These are phyloP conservation scores for Brachypterus glaber DNA, from an alignment of 2,888 invertebrate genomes.

Conservation along the genomic window DNA sequence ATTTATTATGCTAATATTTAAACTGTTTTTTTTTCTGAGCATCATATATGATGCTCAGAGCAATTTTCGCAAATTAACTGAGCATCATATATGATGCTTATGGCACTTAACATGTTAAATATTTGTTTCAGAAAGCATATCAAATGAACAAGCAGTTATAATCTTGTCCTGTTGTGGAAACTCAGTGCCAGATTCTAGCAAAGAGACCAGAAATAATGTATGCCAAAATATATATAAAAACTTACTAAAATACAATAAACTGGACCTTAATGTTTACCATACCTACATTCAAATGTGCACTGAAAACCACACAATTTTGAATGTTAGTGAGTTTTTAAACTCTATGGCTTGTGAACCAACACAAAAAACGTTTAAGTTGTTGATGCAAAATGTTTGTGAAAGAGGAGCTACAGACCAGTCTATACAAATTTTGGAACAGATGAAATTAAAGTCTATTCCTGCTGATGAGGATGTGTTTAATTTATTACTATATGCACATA, in stretches of 20 bases:
- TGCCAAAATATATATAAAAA: constrained; percentile 48
- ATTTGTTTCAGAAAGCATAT: constrained; percentile 28
- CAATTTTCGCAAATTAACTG: too few relatives aligned
- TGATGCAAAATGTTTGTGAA: constrained; percentile 49
- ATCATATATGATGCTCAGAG: too few relatives aligned
- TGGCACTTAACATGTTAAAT: too few relatives aligned
- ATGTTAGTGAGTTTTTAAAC: constrained; percentile 41
- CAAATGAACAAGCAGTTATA: constrained; percentile 41
- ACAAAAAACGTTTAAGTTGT: constrained; percentile 46
- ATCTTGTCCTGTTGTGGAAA: constrained; percentile 50
- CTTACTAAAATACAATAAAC: constrained; percentile 40
- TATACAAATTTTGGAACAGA: constrained; percentile 48
- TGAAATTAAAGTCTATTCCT: constrained; percentile 47
- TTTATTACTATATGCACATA: constrained; percentile 51
- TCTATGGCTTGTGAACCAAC: constrained; percentile 45
- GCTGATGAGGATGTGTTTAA: constrained; percentile 52
- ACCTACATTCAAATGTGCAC: constrained; percentile 49
- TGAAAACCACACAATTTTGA: constrained; percentile 46
- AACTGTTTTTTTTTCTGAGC: too few relatives aligned
- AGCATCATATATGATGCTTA: too few relatives aligned
- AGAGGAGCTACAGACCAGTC: constrained; percentile 49
- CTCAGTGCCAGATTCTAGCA: constrained; percentile 44
- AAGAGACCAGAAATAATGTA: constrained; percentile 42
- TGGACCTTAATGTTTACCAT: constrained; percentile 46
- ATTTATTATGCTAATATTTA: too few relatives aligned